phyloP scores from a whole-genome alignment of 2,888 invertebrate species.

The Trissonchulus sp. region DNA sequence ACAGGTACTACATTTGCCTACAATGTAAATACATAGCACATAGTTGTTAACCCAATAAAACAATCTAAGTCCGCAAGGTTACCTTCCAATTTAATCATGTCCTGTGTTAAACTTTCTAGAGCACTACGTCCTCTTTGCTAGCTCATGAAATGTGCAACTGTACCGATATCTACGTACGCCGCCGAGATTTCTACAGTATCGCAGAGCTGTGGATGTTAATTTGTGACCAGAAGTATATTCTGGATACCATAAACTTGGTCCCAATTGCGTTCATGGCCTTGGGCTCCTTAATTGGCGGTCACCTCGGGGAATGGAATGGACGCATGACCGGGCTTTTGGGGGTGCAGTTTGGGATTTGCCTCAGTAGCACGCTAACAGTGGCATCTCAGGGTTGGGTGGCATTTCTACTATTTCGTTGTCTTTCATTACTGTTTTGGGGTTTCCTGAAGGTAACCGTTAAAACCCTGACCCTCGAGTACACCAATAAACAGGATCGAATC shows the following conservation, averaged over 20 bases:
- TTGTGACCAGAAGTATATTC: slow-evolving; percentile 25
- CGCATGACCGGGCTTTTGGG: slow-evolving; percentile 13
- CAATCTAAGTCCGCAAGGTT: too few species aligned
- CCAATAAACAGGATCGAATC: slow-evolving; percentile 15
- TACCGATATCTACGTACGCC: not conserved
- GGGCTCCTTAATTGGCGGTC: slow-evolving; percentile 5
- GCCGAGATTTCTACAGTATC: slow-evolving; percentile 11
- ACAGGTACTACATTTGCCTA: too few species aligned
- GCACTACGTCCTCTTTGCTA: too few species aligned
- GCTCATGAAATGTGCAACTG: not conserved
- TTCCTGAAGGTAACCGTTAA: slow-evolving; percentile 2
- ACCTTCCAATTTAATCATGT: too few species aligned
- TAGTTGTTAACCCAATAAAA: too few species aligned
- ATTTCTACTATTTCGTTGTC: not conserved
- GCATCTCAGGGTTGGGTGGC: slow-evolving; percentile 6
- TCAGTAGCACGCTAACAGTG: not conserved
- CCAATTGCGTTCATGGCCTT: not conserved
- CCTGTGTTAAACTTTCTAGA: too few species aligned
- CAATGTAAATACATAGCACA: too few species aligned
- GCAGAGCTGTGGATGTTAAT: slow-evolving; percentile 3
- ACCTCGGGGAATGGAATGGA: slow-evolving; percentile 26
- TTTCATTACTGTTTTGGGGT: slow-evolving; percentile 15
- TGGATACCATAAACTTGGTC: not conserved
- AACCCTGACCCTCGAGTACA: slow-evolving; percentile 18
- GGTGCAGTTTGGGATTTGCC: slow-evolving; percentile 18